Evolutionary conservation across 2,113 vertebrate genomes (phyloP).

Genomic region (Enhydra lutris): DNA sequence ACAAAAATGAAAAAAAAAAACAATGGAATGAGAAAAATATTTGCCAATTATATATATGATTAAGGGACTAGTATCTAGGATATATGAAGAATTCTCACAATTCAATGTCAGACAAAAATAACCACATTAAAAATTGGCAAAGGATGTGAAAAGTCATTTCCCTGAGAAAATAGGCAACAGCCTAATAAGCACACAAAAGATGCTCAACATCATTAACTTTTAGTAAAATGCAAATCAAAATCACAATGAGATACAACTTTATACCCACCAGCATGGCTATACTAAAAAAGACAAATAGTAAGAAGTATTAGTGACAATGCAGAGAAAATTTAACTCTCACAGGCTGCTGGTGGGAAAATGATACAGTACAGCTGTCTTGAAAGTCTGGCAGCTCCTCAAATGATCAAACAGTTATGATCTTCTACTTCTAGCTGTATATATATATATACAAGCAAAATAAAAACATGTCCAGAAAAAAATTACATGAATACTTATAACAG

Average conservation of each 20-base stretch:
- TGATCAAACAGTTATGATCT: background rate
- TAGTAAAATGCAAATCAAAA: background rate
- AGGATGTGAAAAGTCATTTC: background rate
- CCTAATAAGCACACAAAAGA: background rate
- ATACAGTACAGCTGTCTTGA: background rate
- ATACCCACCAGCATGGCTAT: background rate
- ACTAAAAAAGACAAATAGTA: background rate
- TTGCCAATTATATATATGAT: background rate
- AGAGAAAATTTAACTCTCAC: background rate
- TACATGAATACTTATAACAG: background rate
- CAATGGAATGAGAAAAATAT: background rate
- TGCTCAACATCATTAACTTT: background rate
- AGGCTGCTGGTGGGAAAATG: background rate
- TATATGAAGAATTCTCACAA: background rate
- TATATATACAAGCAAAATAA: background rate
- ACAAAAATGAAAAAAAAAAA: background rate
- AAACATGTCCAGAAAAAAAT: background rate
- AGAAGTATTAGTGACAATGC: background rate
- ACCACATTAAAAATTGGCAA: background rate
- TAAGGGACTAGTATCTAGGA: background rate
- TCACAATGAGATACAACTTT: background rate
- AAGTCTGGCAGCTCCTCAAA: background rate
- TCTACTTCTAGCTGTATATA: background rate
- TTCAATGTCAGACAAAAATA: background rate
- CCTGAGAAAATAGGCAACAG: background rate